phyloP scores from a whole-genome alignment of 2,888 invertebrate genomes.

The Ctena decussata region DNA sequence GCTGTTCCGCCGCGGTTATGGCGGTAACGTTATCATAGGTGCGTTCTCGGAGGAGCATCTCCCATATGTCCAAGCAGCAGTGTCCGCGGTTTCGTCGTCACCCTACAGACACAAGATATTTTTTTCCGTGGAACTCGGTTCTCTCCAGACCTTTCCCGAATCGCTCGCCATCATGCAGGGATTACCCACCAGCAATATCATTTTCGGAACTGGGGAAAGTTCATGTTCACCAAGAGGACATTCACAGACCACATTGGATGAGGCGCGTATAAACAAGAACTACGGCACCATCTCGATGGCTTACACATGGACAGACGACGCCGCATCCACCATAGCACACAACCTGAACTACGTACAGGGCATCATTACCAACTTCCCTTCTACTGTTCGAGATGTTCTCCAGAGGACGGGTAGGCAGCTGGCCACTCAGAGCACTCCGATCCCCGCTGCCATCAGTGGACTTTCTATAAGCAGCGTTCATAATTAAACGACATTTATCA shows the following conservation, averaged over 20 bases:
- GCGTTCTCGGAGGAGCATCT: slow-evolving; percentile 4
- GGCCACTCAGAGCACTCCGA: too few relatives aligned
- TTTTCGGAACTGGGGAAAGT: slow-evolving; percentile 17
- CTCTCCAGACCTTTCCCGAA: background rate
- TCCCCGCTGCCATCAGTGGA: too few relatives aligned
- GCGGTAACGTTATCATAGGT: slow-evolving; percentile 21
- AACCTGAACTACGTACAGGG: slow-evolving; percentile 19
- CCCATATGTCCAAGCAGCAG: slow-evolving; percentile 13
- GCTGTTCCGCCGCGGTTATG: background rate
- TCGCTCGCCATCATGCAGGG: background rate
- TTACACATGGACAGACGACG: slow-evolving; percentile 22
- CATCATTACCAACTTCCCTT: slow-evolving; percentile 11
- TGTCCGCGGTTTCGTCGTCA: background rate
- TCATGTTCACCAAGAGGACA: background rate
- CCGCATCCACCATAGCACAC: background rate
- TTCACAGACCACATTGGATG: background rate
- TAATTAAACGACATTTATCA: too few relatives aligned
- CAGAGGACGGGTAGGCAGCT: background rate
- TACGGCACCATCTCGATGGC: slow-evolving; percentile 4
- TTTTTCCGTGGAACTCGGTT: background rate
- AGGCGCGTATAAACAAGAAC: slow-evolving; percentile 12
- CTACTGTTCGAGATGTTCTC: background rate
- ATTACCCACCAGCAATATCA: slow-evolving; percentile 18
- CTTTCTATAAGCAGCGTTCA: too few relatives aligned
- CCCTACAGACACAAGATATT: background rate